Evolutionary conservation across 2,797 vertebrate species (phyloP).

Genomic region (Myotis vivesi): DNA sequence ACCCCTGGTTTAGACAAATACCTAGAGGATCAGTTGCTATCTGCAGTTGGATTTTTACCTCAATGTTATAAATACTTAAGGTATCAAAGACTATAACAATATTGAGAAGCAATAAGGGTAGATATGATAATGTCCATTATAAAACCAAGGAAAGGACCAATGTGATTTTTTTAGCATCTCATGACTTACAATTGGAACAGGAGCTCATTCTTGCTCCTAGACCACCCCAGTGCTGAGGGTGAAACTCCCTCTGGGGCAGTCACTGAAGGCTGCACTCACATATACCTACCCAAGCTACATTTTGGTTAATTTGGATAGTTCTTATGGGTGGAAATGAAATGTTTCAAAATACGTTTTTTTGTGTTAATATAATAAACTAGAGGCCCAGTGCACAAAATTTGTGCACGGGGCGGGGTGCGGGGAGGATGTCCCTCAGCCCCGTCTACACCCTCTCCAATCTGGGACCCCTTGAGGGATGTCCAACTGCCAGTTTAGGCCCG

Average conservation of each 20-base stretch:
- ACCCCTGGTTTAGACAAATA: background rate
- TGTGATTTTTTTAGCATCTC: background rate
- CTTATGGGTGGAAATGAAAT: background rate
- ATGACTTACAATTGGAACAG: background rate
- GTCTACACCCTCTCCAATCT: no score
- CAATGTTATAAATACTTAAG: background rate
- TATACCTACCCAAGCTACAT: background rate
- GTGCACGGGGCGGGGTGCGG: no score
- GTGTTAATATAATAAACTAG: background rate
- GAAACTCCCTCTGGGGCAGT: background rate
- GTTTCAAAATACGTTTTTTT: background rate
- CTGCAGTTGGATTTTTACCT: background rate
- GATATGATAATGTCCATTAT: background rate
- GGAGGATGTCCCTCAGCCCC: no score
- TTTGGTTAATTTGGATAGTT: background rate
- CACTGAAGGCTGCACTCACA: background rate
- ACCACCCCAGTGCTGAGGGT: background rate
- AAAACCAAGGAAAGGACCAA: background rate
- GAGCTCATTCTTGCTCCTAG: background rate
- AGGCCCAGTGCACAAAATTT: no score
- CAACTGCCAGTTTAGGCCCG: no score
- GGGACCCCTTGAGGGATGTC: no score
- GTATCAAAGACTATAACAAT: background rate
- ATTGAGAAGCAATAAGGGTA: background rate
- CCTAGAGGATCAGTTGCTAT: background rate